Base-by-base conservation (phyloP, 2,888 invertebrate genomes). In the Pterostichus madidus region DNA sequence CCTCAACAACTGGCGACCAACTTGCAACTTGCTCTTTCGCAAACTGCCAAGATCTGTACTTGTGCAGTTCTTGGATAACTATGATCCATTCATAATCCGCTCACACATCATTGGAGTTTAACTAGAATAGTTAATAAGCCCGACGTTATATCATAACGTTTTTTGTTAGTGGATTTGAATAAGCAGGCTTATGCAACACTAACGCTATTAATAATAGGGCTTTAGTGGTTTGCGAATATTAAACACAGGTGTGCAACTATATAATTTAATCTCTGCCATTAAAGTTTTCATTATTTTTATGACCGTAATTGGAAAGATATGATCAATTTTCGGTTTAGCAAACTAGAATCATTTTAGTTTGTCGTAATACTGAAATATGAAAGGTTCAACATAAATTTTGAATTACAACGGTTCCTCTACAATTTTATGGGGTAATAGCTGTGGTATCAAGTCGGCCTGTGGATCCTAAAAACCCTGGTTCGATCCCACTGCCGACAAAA, bases 21-120 rank as follows among this genome's bases (percentile, higher is more conserved):
- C 32, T 64, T 64, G 64, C 39, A 64, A 35, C 52, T 52, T 52
- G 52, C n/a, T 52, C n/a, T 52, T 52, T 52, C 52, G n/a, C 52
- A 52, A 52, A 52, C 39, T 7, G 39, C 39, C 5, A 8, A 39
- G 39, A 39, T 2, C 39, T 39, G 39, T 8, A 39, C 39, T 7
- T 7, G 39, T 8, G 8, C 39, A 3, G 39, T 39, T 39, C 39
- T 3, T 39, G 39, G 39, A 8, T 39, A 39, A 39, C 39, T 39
- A 64, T 13, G n/a, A 64, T 31, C 32, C 32, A 64, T 64, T 64
- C 64, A 64, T 32, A 64, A 64, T 64, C 35, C 10, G 11, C 32
- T 32, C 35, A 49, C 49, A 49, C 2, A 49, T 49, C 32, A 64
- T 35, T 35, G 10, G 32, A 32, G n/a, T 32, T 64, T 11, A 31